phyloP scores from a whole-genome alignment of 2,113 vertebrate genomes.

The Heterotilapia buettikoferi region DNA sequence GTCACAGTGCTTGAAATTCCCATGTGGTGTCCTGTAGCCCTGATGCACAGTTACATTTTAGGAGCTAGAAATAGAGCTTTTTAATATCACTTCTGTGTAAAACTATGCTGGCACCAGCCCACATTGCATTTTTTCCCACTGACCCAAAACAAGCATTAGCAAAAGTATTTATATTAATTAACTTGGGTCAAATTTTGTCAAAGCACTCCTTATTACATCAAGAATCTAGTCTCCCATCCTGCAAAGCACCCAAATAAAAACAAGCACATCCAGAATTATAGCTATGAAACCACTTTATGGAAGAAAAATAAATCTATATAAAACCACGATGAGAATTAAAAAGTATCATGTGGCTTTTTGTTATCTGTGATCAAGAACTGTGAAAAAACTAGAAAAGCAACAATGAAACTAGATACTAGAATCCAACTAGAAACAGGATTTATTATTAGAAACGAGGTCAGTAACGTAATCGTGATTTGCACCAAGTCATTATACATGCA shows the following conservation, averaged over 20 bases:
- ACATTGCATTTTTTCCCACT: background rate
- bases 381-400: background rate
- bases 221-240: background rate
- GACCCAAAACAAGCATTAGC: background rate
- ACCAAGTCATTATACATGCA: constrained; percentile 27
- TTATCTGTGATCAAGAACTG: background rate
- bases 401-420: background rate
- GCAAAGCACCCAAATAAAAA: background rate
- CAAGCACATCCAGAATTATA: background rate
- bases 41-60: background rate
- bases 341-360: background rate
- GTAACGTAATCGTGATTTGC: constrained; percentile 10
- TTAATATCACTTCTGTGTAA: background rate
- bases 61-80: background rate
- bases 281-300: background rate
- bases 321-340: background rate
- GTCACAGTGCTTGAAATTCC: background rate
- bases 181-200: background rate
- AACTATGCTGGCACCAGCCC: background rate
- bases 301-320: background rate
- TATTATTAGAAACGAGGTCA: constrained; percentile 56
- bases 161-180: background rate
- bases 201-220: background rate
- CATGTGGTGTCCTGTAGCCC: background rate
- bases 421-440: background rate